Conservation (phyloP, 2,888 invertebrate genomes). For the Volucella inanis region DNA sequence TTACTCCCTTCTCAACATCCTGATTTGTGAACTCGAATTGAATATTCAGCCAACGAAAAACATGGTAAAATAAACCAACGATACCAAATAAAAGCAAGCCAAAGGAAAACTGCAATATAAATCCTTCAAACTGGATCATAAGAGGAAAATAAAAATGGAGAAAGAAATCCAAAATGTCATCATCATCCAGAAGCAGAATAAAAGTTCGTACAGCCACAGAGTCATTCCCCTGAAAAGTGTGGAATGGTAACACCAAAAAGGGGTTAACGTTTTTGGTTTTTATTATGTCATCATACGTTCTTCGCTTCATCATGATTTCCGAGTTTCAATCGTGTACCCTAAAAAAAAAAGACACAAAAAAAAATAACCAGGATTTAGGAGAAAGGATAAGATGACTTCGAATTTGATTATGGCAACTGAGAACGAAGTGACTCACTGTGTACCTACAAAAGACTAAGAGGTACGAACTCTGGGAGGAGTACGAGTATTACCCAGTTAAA, state of each 20-base stretch:
- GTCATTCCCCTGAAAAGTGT: neutral
- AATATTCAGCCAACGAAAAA: slow-evolving; percentile 43
- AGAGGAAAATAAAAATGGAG: slow-evolving; percentile 43
- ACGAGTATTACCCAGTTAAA: slow-evolving; percentile 49
- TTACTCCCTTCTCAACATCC: slow-evolving; percentile 30
- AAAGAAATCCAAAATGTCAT: slow-evolving; percentile 68
- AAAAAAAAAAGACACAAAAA: slow-evolving; percentile 1
- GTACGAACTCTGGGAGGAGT: slow-evolving; percentile 52
- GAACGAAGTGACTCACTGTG: slow-evolving; percentile 20
- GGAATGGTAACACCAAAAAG: slow-evolving; percentile 41
- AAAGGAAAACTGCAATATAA: slow-evolving; percentile 41
- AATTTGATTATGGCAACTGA: slow-evolving; percentile 63
- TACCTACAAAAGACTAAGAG: slow-evolving; percentile 48
- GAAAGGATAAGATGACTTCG: slow-evolving; percentile 61
- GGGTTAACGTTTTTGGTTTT: slow-evolving; percentile 55
- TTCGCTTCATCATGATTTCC: slow-evolving; percentile 35
- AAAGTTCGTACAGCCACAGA: slow-evolving; percentile 44
- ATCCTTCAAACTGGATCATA: slow-evolving; percentile 54
- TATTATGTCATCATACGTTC: slow-evolving; percentile 52
- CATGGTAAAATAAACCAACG: slow-evolving; percentile 45
- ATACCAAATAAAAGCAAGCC: slow-evolving; percentile 5
- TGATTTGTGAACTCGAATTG: slow-evolving; percentile 41
- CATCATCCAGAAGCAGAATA: slow-evolving; percentile 57
- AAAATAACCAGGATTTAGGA: slow-evolving; percentile 47
- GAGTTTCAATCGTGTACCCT: slow-evolving; percentile 27